phyloP scores from a whole-genome alignment of 2,888 invertebrate genomes.

The Diploptera punctata region DNA sequence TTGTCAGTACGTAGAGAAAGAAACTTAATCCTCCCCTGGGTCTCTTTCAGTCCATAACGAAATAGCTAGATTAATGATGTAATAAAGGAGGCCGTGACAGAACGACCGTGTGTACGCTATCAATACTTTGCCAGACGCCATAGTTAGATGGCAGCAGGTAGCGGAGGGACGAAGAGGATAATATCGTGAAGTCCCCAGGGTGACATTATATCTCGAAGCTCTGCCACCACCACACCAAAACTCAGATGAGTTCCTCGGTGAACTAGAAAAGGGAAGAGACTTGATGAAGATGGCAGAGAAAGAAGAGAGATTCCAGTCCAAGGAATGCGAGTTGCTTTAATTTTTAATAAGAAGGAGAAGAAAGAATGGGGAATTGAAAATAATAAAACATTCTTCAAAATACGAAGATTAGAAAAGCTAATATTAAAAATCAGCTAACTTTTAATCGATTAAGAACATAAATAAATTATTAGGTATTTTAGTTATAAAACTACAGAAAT shows the following conservation, averaged over 20 bases:
- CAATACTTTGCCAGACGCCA: not conserved
- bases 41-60: too few relatives aligned
- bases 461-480: too few relatives aligned
- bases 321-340: not conserved
- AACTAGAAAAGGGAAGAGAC: not conserved
- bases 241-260: conserved; percentile 5
- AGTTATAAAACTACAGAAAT: too few relatives aligned
- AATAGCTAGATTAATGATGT: too few relatives aligned
- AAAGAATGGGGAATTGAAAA: not conserved
- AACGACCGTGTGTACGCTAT: too few relatives aligned
- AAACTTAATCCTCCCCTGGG: too few relatives aligned
- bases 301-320: not conserved
- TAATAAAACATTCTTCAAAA: not conserved
- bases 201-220: conserved; percentile 20
- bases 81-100: too few relatives aligned
- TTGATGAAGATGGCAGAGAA: not conserved
- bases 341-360: not conserved
- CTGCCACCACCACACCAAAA: conserved; percentile 6
- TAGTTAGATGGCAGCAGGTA: not conserved
- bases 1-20: too few relatives aligned
- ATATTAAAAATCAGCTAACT: not conserved
- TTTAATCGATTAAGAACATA: too few relatives aligned
- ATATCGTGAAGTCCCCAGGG: conserved; percentile 19
- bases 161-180: not conserved
- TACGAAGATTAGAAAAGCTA: not conserved